A percentile compares a stretch with the other conserved stretches of the same genome.
phyloP scores from a whole-genome alignment of 2,888 invertebrate species.

The Zelleria hepariella region DNA sequence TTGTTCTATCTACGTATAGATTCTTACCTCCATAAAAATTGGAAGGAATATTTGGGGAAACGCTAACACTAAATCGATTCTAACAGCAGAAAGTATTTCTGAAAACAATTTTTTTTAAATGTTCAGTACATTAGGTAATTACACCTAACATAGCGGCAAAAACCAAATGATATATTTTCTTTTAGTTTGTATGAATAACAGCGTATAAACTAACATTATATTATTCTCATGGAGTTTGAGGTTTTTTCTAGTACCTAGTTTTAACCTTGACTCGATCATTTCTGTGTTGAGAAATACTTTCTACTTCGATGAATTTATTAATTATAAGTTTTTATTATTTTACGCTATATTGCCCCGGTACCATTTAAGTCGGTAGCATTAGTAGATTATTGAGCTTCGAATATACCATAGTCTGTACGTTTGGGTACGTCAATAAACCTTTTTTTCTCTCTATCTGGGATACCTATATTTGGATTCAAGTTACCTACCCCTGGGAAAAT shows the following conservation, averaged over 20 bases:
- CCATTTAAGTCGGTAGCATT: slow-evolving; percentile 46
- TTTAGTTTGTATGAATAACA: too few species aligned
- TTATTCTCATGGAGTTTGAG: too few species aligned
- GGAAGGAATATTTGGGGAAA: slow-evolving; percentile 6
- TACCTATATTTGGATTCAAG: too few species aligned
- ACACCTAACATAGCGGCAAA: too few species aligned
- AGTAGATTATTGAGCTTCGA: slow-evolving; percentile 27
- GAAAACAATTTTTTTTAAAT: background rate
- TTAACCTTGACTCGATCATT: background rate
- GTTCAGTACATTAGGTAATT: too few species aligned
- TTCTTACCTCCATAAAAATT: background rate
- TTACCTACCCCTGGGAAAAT: too few species aligned
- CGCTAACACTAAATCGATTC: background rate
- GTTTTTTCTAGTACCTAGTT: too few species aligned
- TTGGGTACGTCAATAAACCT: too few species aligned
- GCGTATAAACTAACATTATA: too few species aligned
- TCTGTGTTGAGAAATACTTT: background rate
- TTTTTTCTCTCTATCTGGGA: too few species aligned
- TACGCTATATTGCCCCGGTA: slow-evolving; percentile 33
- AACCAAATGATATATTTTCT: too few species aligned
- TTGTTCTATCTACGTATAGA: slow-evolving; percentile 6
- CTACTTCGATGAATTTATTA: background rate
- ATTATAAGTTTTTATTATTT: background rate
- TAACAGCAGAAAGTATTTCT: background rate
- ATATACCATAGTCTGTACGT: background rate